Base-by-base conservation (phyloP, 2,888 invertebrate species). In the Nomada ruficornis region DNA sequence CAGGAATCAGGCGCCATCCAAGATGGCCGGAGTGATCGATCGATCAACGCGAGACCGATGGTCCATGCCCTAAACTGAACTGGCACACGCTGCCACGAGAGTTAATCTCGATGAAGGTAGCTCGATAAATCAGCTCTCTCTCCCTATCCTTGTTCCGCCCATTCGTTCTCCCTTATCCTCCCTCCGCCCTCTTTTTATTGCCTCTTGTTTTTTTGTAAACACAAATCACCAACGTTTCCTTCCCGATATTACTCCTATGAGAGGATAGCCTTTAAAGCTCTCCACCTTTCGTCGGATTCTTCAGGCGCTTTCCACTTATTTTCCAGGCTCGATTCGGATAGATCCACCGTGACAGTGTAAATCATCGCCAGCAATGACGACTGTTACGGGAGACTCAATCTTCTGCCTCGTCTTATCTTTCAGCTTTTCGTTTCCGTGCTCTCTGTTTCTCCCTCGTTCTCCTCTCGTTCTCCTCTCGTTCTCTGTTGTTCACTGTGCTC, bases 101-200 rank as follows among this genome's bases (percentile, higher is more conserved):
- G 83, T 85, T 85, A 85, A 88, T 88, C 88, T 88, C 78, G 86
- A 72, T 80, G 62, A 72, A 75, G 74, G 64, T 76, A 72, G 70
- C 75, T 64, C 82, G 75, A 88, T 88, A 86, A 85, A 88, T 88
- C 88, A 87, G 78, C 52, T 44, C 67, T 44, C 62, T 63, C 23
- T 54, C 23, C 55, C 64, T 62, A 20, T 59, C 54, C 50, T 52
- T n/a, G 20, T 64, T 10, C 44, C 44, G 36, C 20, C 44, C 47
- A 42, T 47, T 26, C 36, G 36, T 7, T 36, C 36, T 54, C 59
- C 36, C 36, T 29, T 65, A 68, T 50, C 50, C 10, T 23, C 15
- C 18, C 15, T 70, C 59, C 20, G 5, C 36, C 63, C 50, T 64
- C 50, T 50, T 11, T 64, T 50, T 50, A 64, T 42, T 52, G 50